Conservation (phyloP, 2,888 invertebrate species). For the Thelaira solivaga region DNA sequence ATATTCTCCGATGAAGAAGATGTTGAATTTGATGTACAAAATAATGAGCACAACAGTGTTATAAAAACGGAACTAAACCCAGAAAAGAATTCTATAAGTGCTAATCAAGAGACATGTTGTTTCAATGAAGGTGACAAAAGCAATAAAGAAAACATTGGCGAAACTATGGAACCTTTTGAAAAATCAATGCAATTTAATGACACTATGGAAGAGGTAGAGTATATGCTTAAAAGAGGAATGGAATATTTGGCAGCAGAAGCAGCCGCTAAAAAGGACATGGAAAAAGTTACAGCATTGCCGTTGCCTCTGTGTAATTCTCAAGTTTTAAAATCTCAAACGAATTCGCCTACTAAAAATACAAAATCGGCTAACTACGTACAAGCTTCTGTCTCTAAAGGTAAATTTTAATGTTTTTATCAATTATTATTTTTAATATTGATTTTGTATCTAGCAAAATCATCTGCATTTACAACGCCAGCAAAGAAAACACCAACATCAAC, state of each 20-base stretch:
- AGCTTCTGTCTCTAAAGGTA: constrained; percentile 49
- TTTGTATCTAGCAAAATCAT: constrained; percentile 16
- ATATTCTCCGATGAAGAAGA: constrained; percentile 65
- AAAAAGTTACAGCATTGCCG: not conserved
- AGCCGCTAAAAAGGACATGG: not conserved
- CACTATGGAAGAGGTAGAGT: constrained; percentile 77
- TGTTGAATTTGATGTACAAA: not conserved
- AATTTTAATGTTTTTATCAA: not conserved
- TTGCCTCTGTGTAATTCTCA: not conserved
- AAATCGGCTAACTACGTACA: not conserved
- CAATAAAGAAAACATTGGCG: constrained; percentile 66
- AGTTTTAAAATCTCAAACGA: not conserved
- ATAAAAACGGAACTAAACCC: constrained; percentile 39
- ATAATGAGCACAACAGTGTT: not conserved
- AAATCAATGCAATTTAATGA: constrained; percentile 75
- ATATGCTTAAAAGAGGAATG: constrained; percentile 75
- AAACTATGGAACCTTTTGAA: constrained; percentile 15
- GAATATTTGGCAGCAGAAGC: constrained; percentile 70
- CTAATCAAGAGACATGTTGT: constrained; percentile 8
- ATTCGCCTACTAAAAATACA: not conserved
- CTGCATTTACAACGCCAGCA: constrained; percentile 17
- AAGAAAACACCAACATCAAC: constrained; percentile 32
- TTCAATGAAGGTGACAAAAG: constrained; percentile 39
- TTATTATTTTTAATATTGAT: not conserved
- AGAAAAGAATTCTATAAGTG: not conserved